Percentiles rank a stretch among this genome's conserved stretches.
These are phyloP conservation scores for Caloenas nicobarica DNA, from an alignment of 2,113 vertebrate species.

Conservation along the genomic window DNA sequence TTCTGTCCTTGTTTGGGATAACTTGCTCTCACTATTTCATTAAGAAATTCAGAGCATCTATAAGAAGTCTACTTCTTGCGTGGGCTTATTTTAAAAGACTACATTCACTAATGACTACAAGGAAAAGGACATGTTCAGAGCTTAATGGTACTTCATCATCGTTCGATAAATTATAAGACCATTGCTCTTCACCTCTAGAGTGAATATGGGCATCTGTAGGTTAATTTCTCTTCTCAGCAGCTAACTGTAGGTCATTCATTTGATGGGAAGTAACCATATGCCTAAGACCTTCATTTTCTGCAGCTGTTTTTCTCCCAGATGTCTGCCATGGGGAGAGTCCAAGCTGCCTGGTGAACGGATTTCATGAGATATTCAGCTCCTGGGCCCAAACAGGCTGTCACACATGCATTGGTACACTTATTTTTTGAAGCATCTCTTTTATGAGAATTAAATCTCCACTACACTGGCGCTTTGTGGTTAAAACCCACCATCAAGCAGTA, in stretches of 20 bases:
- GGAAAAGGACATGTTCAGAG: neutral
- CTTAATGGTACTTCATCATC: neutral
- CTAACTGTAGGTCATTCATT: neutral
- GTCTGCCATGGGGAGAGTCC: accelerated
- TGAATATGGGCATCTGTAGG: neutral
- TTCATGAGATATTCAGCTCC: neutral
- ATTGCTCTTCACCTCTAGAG: neutral
- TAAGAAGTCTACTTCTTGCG: neutral
- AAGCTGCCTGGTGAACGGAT: neutral
- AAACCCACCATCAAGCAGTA: neutral
- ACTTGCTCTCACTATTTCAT: neutral
- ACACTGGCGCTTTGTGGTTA: constrained; percentile 28
- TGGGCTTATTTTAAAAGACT: neutral
- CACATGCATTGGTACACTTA: neutral
- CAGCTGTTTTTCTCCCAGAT: neutral
- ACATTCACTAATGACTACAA: neutral
- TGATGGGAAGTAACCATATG: neutral
- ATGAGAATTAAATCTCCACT: neutral
- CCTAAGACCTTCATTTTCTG: neutral
- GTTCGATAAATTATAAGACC: neutral
- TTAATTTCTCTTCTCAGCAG: neutral
- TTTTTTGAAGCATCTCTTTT: neutral
- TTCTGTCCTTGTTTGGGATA: neutral
- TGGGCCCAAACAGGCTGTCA: neutral
- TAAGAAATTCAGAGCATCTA: neutral